Evolutionary conservation across 2,113 vertebrate species (phyloP).

Genomic region (Pungitius pungitius): DNA sequence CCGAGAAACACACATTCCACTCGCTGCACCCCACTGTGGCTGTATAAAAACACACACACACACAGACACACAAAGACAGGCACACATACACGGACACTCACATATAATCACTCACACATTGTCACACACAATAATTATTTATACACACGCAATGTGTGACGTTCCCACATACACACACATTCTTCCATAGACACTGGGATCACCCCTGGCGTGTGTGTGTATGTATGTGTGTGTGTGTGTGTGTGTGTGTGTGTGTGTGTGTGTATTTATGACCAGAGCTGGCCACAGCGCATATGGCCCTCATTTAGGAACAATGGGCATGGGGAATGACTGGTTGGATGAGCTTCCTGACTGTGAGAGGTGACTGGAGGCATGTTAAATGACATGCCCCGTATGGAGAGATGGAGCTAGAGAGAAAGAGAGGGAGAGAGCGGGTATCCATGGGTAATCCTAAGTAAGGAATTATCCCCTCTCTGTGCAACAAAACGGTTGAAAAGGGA

Average conservation of each 20-base stretch:
- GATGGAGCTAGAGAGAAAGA: constrained; percentile 46
- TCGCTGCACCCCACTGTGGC: constrained; percentile 62
- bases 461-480: constrained; percentile 45
- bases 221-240: constrained; percentile 27
- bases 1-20: constrained; percentile 72
- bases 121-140: constrained; percentile 67
- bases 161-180: constrained; percentile 40
- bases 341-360: constrained; percentile 75
- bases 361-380: constrained; percentile 76
- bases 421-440: constrained; percentile 33
- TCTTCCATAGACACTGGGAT: constrained; percentile 37
- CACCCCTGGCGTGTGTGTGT: constrained; percentile 20
- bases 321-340: constrained; percentile 72
- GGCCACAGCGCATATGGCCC: constrained; percentile 77
- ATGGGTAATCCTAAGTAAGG: constrained; percentile 40
- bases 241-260: constrained; percentile 18
- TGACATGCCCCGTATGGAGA: constrained; percentile 76
- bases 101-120: constrained; percentile 62
- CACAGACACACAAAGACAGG: constrained; percentile 11
- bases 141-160: constrained; percentile 51
- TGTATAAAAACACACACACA: constrained; percentile 26
- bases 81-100: constrained; percentile 37
- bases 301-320: constrained; percentile 78
- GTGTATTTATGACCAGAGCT: constrained; percentile 71
- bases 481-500: constrained; percentile 57